These are phyloP conservation scores for Lepidurus couesii DNA, from an alignment of 1,140 invertebrate genomes.

Conservation along the genomic window DNA sequence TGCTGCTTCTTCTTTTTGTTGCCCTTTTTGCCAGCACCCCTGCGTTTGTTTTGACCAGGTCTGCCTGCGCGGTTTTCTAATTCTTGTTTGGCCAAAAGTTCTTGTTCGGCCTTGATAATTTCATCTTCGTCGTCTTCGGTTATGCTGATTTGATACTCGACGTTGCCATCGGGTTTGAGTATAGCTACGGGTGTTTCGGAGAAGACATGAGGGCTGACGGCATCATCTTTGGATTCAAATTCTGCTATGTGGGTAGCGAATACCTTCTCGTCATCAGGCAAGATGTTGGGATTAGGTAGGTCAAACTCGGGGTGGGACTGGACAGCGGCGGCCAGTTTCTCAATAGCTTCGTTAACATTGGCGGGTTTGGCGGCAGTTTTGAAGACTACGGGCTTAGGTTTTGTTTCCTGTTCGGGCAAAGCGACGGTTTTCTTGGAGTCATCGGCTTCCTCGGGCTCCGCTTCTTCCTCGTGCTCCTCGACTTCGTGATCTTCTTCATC, in stretches of 20 bases:
- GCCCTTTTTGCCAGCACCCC: not conserved
- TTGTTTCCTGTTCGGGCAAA: not conserved
- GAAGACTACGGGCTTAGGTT: not conserved
- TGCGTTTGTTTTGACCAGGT: not conserved
- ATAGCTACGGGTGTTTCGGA: not conserved
- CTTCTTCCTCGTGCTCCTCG: not conserved
- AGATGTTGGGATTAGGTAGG: not conserved
- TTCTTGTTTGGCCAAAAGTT: not conserved
- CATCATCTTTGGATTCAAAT: not conserved
- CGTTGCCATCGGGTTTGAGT: not conserved
- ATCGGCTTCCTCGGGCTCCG: not conserved
- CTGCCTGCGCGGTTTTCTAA: not conserved
- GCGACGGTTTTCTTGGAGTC: slow-evolving; percentile 1
- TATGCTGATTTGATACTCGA: not conserved
- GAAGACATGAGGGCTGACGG: not conserved
- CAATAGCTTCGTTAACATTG: not conserved
- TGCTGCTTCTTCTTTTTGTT: not conserved
- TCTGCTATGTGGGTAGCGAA: not conserved
- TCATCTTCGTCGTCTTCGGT: not conserved
- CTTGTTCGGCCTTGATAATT: not conserved
- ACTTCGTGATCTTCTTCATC: not conserved
- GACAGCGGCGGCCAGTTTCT: not conserved
- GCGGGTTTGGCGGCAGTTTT: not conserved
- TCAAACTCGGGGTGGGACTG: not conserved
- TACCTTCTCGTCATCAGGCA: not conserved